Conservation (phyloP, 1,140 invertebrate genomes). For the Ladona fulva region DNA sequence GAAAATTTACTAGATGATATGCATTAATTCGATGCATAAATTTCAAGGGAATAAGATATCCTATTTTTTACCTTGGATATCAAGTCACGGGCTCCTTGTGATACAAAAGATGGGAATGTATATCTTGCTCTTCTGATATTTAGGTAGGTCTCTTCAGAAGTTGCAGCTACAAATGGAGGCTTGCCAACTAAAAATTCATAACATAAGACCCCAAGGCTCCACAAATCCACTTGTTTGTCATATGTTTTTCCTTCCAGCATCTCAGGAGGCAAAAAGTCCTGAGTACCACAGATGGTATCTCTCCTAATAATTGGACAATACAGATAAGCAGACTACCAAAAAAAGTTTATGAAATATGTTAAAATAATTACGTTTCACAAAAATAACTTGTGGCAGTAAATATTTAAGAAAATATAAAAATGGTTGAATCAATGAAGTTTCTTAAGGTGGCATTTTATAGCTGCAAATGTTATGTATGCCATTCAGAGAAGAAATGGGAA, state of each 20-base stretch:
- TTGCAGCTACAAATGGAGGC: constrained; percentile 79
- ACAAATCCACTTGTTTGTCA: constrained; percentile 75
- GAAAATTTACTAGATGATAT: too few relatives aligned
- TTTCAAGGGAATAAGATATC: too few relatives aligned
- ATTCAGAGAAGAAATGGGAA: too few relatives aligned
- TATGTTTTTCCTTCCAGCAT: constrained; percentile 78
- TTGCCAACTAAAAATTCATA: constrained; percentile 84
- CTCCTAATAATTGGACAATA: constrained; percentile 56
- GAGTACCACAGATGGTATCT: constrained; percentile 86
- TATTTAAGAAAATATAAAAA: too few relatives aligned
- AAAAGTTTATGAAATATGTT: too few relatives aligned
- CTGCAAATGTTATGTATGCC: too few relatives aligned
- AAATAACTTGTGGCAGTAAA: too few relatives aligned
- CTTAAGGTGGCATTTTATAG: too few relatives aligned
- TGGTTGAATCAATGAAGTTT: too few relatives aligned
- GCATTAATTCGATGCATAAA: too few relatives aligned
- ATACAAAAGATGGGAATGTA: constrained; percentile 63
- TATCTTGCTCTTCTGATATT: constrained; percentile 72
- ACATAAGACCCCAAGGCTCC: constrained; percentile 86
- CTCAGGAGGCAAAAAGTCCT: constrained; percentile 94
- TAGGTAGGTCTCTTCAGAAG: constrained; percentile 71
- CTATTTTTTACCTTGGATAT: constrained; percentile 58
- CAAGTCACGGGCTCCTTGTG: constrained; percentile 65
- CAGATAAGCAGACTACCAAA: too few relatives aligned
- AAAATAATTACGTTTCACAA: too few relatives aligned